Base-by-base conservation (phyloP, 2,797 vertebrate genomes). In the Eremophila alpestris region DNA sequence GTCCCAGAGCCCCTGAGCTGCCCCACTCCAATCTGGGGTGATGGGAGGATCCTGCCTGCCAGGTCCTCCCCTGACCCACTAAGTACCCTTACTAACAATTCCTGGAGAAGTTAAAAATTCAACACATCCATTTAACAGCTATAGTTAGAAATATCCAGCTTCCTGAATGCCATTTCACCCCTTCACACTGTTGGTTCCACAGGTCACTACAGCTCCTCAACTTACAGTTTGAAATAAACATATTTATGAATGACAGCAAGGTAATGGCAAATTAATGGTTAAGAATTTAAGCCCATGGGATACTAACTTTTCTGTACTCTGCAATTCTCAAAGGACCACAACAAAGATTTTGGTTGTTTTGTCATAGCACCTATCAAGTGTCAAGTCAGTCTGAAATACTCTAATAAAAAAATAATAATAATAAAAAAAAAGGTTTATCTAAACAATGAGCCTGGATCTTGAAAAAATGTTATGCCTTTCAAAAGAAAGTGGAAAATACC, bases 1-100 rank as follows among this genome's bases (percentile, higher is more conserved):
- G 13, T 30, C 17, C 5, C 0, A 0, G 19, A 24, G 13, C 3
- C 19, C 18, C 14, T 23, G 2, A 34, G 26, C 17, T 52, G 11
- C 17, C 32, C 49, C 29, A 19, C 2, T 64, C 14, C 45, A 21
- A 7, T 9, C 26, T 32, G 30, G 30, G 13, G 4, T 3, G 4
- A 21, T n/a, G 18, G 29, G 27, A 68, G 2, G 3, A 10, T 15
- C 17, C 15, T 51, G 19, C 5, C 55, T 29, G 23, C 5, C 9
- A 43, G 9, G 11, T 40, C 10, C 30, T 34, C 5, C 14, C 52
- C 8, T 45, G 17, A 19, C 15, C 7, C 26, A 6, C 11, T 43
- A 10, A 5, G 13, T 13, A 46, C 4, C 4, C 6, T 38, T 6
- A 8, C 5, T 26, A 59, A 10, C 3, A 63, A 16, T 49, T 75